Base-by-base conservation (phyloP, 2,888 invertebrate species). In the Xestia rhomboidea region DNA sequence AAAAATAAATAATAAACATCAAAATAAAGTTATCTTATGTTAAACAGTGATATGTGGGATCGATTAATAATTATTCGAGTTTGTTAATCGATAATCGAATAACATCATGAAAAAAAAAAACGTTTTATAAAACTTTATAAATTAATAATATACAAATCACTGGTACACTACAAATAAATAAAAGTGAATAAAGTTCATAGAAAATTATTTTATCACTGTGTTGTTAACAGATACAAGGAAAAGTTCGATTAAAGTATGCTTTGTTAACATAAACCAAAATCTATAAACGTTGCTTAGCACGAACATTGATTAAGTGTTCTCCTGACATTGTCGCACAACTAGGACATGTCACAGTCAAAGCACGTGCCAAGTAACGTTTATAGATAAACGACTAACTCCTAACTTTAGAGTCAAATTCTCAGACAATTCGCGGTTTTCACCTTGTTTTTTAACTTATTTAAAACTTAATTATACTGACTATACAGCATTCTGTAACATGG, bases 31-130 rank as follows among this genome's bases (percentile, higher is more conserved):
- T 86, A 86, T 88, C 88, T 90, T 89, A 91, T 85, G 75, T 87
- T 88, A 92, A 82, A 92, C 91, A 91, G 89, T 93, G 94, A 94
- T 94, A 94, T 94, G 94, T 94, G 87, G 86, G 77, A 88, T 87
- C 84, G 85, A 87, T 85, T 83, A 76, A 67, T 71, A 38, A 83
- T 79, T 86, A 84, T 84, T 84, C 87, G 85, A 85, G 87, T 77
- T 77, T 57, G 68, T 77, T 73, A 73, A 75, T 78, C 82, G 76
- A 80, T 77, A 79, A 78, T 84, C 78, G 74, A 77, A 79, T 88
- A 83, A 87, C 79, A 84, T 87, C 70, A 73, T 84, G 87, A 84
- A 84, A 86, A 67, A 75, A 85, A 81, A 67, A 75, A 85, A 81
- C 79, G 57, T 80, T 74, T 75, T 69, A 81, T 85, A 87, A 87